Base-by-base conservation (phyloP, 23 tunicate genomes). In the Clavelina lepadiformis region DNA sequence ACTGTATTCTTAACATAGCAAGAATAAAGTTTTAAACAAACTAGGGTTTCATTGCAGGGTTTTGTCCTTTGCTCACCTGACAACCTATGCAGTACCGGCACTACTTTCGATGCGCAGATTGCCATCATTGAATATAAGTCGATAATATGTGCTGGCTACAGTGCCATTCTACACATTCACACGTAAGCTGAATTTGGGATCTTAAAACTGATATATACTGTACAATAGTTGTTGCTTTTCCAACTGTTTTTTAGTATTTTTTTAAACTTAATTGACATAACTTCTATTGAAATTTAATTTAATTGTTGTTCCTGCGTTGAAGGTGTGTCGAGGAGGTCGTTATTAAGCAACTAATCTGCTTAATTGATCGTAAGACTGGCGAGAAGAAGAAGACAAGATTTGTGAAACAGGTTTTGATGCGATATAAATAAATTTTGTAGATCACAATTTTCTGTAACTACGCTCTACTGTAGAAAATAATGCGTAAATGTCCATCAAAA, bases 331-430 rank as follows among this genome's bases (percentile, higher is more conserved):
- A 89, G 69, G 99, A 94, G 72, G 96, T 91, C 2, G 85, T 72
- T n/a, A 81, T 89, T 3, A 70, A 65, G 53, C 70, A 74, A 36
- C 72, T 94, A 33, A 21, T 94, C 3, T 82, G 62, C 51, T 58
- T 80, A 21, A 31, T 86, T 24, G 94, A 94, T 52, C 74, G 91
- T n/a, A 85, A 85, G 59, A 93, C 98, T 22, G 93, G 94, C 26
- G 80, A 80, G 20, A 80, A 70, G 58, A 69, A 70, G 71, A 94
- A 81, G 51, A 91, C 80, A 2, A 58, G 79, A 62, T 89, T 81
- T 81, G 97, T 89, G 33, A 89, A 89, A 69, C 97, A 89, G 79
- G 97, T 89, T n/a, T n/a, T n/a, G n/a, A n/a, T n/a, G n/a, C n/a
- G n/a, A n/a, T n/a, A n/a, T n/a, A n/a, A n/a, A n/a, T n/a, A n/a